Evolutionary conservation across 2,113 vertebrate species (phyloP), one percentile per base, ranked within the genome.

Genomic region (Puntigrus tetrazona): DNA sequence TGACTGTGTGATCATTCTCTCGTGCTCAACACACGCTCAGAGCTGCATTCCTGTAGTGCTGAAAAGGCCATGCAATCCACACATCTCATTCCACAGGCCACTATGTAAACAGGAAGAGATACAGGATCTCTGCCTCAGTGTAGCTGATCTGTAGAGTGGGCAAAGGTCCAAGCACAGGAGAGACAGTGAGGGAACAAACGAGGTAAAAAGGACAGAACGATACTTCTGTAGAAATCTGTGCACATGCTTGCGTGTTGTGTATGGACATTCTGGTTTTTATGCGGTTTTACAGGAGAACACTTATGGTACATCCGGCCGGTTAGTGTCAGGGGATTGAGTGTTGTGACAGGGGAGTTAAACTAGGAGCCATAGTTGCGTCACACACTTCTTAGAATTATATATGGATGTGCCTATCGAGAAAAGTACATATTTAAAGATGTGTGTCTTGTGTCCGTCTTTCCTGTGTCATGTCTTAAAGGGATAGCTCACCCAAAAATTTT

Each of bases 31-130:
- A 43, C 70, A 25, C 29, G 73, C 72, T 29, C 27, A 13, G 22
- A n/a, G 65, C 38, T 45, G 55, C 69, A 82, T 83, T 52, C 78
- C 70, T 85, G 65, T 47, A 80, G 78, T 67, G 41, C 59, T 79
- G 83, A 78, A 74, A 82, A 36, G 86, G 73, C 90, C 74, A 38
- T 85, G 89, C 90, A 92, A 91, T 88, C 88, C 90, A 89, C 83
- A 88, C 73, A 75, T 75, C 25, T 75, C 73, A 75, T 50, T 75
- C 73, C 73, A 75, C 73, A 50, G 89, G 84, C 87, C 86, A 86
- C 90, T 93, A 91, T 93, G 91, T 92, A 93, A 93, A 93, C 93
- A 93, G 91, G 90, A 93, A 93, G 86, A 89, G 88, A 84, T 87
- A 86, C 87, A 90, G 88, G 91, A 91, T 92, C 89, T 91, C 87